A percentile compares a stretch with the other conserved stretches of the same genome.
These are phyloP conservation scores for Epistrophe eligans DNA, from an alignment of 2,888 invertebrate species.

Conservation along the genomic window DNA sequence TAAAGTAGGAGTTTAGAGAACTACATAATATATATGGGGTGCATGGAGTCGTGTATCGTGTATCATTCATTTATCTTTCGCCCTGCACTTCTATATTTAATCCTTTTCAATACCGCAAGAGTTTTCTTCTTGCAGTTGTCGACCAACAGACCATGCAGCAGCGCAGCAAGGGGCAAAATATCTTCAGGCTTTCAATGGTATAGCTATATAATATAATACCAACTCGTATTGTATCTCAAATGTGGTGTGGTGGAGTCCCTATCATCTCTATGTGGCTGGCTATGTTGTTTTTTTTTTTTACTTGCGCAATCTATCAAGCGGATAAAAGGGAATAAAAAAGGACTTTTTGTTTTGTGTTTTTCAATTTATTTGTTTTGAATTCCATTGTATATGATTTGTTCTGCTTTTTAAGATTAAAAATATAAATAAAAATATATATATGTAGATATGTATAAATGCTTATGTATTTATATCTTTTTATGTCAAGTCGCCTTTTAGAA, in stretches of 20 bases:
- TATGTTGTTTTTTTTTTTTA: background rate
- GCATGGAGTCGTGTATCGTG: slow-evolving; percentile 8
- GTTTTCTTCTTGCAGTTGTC: slow-evolving; percentile 26
- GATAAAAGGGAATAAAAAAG: slow-evolving; percentile 50
- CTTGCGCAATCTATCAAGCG: slow-evolving; percentile 68
- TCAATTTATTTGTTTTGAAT: slow-evolving; percentile 75
- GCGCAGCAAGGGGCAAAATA: background rate
- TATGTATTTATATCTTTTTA: slow-evolving; percentile 2
- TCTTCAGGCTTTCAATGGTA: background rate
- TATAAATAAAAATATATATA: background rate
- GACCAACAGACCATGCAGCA: background rate
- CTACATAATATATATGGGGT: background rate
- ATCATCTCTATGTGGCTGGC: background rate
- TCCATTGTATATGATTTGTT: slow-evolving; percentile 59
- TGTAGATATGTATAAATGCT: no score
- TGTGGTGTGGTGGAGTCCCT: background rate
- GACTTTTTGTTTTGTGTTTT: slow-evolving; percentile 52
- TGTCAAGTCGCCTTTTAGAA: slow-evolving; percentile 57
- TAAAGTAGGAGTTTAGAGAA: slow-evolving; percentile 5
- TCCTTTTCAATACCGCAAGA: slow-evolving; percentile 40
- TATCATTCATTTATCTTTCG: slow-evolving; percentile 32
- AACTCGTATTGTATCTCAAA: background rate
- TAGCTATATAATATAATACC: no score
- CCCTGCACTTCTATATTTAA: slow-evolving; percentile 44
- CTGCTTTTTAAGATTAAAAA: slow-evolving; percentile 22